These are phyloP conservation scores for Acromyrmex charruanus DNA, from an alignment of 1,140 invertebrate genomes.

Conservation along the genomic window DNA sequence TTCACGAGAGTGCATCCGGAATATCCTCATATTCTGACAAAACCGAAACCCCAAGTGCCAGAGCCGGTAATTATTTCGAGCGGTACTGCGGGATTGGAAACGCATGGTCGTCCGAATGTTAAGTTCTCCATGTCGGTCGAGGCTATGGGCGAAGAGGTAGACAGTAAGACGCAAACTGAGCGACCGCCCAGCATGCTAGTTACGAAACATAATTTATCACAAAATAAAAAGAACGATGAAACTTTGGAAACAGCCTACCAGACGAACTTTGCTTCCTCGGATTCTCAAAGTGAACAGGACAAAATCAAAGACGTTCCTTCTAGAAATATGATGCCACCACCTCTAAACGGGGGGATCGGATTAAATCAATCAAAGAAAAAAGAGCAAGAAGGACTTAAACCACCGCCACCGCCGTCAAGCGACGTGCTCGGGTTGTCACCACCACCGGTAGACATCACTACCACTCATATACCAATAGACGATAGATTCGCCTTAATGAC, in stretches of 20 bases:
- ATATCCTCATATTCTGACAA: constrained; percentile 84
- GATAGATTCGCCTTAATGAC: constrained; percentile 64
- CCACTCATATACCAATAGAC: constrained; percentile 74
- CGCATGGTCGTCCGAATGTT: constrained; percentile 71
- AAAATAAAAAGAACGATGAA: constrained; percentile 75
- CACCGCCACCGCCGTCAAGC: constrained; percentile 79
- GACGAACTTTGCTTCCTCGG: constrained; percentile 79
- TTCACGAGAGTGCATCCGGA: constrained; percentile 80
- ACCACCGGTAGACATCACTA: constrained; percentile 82
- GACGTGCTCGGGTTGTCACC: constrained; percentile 84
- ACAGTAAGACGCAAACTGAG: constrained; percentile 81
- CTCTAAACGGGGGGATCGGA: constrained; percentile 60
- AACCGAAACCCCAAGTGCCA: constrained; percentile 81
- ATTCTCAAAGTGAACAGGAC: constrained; percentile 53
- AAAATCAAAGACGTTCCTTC: constrained; percentile 73
- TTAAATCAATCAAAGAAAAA: constrained; percentile 68
- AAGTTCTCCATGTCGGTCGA: constrained; percentile 82
- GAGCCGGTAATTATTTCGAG: constrained; percentile 81
- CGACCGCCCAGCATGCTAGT: constrained; percentile 77
- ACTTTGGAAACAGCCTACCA: constrained; percentile 79
- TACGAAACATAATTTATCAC: constrained; percentile 60
- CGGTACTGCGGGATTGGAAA: constrained; percentile 72
- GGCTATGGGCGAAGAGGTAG: constrained; percentile 78
- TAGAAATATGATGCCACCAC: constrained; percentile 83
- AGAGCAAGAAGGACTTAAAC: constrained; percentile 79